phyloP scores from a whole-genome alignment of 2,888 invertebrate species.

The Chrysotoxum bicinctum region DNA sequence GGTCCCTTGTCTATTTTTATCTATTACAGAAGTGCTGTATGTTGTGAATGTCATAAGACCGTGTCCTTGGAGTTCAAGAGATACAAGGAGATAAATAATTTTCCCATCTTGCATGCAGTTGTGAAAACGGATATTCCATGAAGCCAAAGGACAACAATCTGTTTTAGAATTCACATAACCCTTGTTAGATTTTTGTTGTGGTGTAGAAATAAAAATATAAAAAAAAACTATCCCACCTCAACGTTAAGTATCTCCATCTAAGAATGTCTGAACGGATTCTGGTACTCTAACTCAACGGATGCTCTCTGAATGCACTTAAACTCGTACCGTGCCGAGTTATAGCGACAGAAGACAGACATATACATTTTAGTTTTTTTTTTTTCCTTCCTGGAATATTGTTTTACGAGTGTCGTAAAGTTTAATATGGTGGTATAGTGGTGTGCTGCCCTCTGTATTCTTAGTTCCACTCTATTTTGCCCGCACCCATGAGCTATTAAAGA shows the following conservation, averaged over 20 bases:
- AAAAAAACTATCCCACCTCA: background rate
- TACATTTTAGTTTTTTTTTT: slow-evolving; percentile 16
- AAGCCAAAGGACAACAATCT: slow-evolving; percentile 50
- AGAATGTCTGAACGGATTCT: slow-evolving; percentile 49
- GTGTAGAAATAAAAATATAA: background rate
- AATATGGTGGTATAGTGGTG: slow-evolving; percentile 28
- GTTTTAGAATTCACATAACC: slow-evolving; percentile 59
- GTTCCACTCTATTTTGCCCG: slow-evolving; percentile 40
- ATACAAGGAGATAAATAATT: slow-evolving; percentile 51
- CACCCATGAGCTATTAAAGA: slow-evolving; percentile 54
- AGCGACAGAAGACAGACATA: slow-evolving; percentile 29
- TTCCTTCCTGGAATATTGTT: slow-evolving; percentile 49
- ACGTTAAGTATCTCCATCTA: slow-evolving; percentile 28
- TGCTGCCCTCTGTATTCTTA: slow-evolving; percentile 16
- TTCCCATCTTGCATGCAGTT: slow-evolving; percentile 47
- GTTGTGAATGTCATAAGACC: slow-evolving; percentile 1
- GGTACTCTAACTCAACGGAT: slow-evolving; percentile 34
- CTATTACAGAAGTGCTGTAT: slow-evolving; percentile 36
- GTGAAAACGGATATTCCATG: slow-evolving; percentile 14
- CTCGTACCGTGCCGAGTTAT: slow-evolving; percentile 9
- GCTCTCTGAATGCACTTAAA: slow-evolving; percentile 55
- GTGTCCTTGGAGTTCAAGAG: slow-evolving; percentile 30
- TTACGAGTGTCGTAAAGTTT: slow-evolving; percentile 68
- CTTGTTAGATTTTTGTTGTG: slow-evolving; percentile 9
- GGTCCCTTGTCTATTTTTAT: slow-evolving; percentile 48